Evolutionary conservation across 2,888 invertebrate species (phyloP).

Genomic region (Melipona bicolor): DNA sequence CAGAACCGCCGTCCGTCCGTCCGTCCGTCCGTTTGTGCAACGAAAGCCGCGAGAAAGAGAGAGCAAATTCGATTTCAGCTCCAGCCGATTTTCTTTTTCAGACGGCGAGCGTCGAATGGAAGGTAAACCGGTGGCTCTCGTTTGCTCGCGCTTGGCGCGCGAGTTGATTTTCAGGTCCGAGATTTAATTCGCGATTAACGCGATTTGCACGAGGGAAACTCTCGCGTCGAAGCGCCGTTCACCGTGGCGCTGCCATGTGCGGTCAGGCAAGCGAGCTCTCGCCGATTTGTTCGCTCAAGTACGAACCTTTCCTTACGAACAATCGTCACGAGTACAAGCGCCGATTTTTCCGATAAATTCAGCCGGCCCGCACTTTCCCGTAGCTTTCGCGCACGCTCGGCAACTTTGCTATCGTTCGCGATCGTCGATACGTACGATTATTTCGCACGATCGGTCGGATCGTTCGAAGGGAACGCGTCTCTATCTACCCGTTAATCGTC

Average conservation of each 20-base stretch:
- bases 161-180: slow-evolving; percentile 36
- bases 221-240: slow-evolving; percentile 25
- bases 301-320: slow-evolving; percentile 37
- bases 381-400: background rate
- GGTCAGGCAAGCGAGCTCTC: slow-evolving; percentile 35
- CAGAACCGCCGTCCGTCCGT: no score
- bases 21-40: no score
- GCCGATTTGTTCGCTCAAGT: slow-evolving; percentile 45
- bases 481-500: slow-evolving; percentile 44
- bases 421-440: background rate
- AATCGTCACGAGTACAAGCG: slow-evolving; percentile 59
- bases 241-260: slow-evolving; percentile 33
- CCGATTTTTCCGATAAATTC: slow-evolving; percentile 56
- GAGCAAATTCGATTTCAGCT: background rate
- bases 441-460: background rate
- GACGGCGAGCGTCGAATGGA: background rate
- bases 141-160: background rate
- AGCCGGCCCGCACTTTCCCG: background rate
- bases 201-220: slow-evolving; percentile 42
- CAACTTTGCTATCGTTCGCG: slow-evolving; percentile 38
- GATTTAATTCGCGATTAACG: slow-evolving; percentile 45
- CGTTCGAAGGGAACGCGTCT: slow-evolving; percentile 6
- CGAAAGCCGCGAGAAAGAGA: no score
- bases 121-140: background rate
- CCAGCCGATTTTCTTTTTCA: background rate